Percentiles rank a stretch among this genome's conserved stretches.
phyloP scores from a whole-genome alignment of 2,888 invertebrate species.

The Andricus quercusramuli region DNA sequence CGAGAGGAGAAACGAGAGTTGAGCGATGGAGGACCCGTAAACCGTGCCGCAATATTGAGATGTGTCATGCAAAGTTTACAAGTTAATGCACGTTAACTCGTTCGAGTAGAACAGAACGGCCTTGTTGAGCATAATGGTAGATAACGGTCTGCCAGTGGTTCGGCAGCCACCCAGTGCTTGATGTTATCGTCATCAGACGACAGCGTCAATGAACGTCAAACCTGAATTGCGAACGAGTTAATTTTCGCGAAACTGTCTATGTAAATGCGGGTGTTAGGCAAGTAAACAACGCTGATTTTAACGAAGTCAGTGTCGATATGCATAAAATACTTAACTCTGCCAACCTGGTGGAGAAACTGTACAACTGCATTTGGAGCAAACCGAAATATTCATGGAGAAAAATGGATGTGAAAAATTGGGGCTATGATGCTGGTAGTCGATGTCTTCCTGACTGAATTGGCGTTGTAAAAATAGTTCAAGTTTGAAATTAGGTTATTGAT shows the following conservation, averaged over 20 bases:
- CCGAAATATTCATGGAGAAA: too few relatives aligned
- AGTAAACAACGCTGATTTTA: slow-evolving; percentile 47
- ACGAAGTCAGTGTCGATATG: slow-evolving; percentile 2
- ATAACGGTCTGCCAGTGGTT: slow-evolving; percentile 51
- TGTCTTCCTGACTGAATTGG: too few relatives aligned
- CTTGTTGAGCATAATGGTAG: slow-evolving; percentile 63
- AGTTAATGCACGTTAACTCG: slow-evolving; percentile 68
- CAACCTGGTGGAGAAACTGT: neutral
- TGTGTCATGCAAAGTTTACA: slow-evolving; percentile 61
- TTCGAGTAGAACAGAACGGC: slow-evolving; percentile 62
- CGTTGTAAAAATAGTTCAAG: too few relatives aligned
- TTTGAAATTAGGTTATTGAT: too few relatives aligned
- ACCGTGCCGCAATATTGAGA: slow-evolving; percentile 57
- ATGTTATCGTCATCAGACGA: slow-evolving; percentile 41
- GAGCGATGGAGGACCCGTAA: slow-evolving; percentile 43
- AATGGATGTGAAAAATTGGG: too few relatives aligned
- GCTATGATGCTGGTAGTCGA: too few relatives aligned
- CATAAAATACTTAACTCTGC: neutral
- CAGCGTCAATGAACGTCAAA: slow-evolving; percentile 16
- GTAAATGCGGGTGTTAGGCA: slow-evolving; percentile 44
- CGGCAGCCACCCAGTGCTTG: slow-evolving; percentile 42
- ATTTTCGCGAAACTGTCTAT: slow-evolving; percentile 45
- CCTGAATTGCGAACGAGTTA: slow-evolving; percentile 7
- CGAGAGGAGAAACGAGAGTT: neutral
- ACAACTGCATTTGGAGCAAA: neutral